phyloP scores from a whole-genome alignment of 2,797 vertebrate genomes.

The Taeniopygia guttata region DNA sequence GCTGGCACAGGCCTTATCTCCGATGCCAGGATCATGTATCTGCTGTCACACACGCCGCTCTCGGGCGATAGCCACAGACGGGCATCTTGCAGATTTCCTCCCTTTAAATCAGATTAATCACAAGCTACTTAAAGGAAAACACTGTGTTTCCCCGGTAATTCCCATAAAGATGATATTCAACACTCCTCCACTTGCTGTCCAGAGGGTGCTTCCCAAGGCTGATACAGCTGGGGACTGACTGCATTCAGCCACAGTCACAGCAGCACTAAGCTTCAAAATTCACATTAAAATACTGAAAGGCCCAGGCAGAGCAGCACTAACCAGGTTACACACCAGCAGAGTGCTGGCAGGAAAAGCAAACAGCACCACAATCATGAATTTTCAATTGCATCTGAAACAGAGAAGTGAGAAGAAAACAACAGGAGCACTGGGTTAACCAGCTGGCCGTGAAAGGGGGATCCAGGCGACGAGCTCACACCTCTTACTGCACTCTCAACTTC shows the following conservation, averaged over 20 bases:
- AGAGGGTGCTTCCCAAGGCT: not conserved
- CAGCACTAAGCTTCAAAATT: not conserved
- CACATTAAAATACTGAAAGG: not conserved
- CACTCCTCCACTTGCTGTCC: not conserved
- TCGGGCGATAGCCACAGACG: not conserved
- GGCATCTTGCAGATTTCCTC: not conserved
- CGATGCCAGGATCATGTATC: not conserved
- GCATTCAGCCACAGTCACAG: not conserved
- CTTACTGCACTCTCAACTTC: not conserved
- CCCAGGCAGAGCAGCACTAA: not conserved
- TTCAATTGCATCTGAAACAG: not conserved
- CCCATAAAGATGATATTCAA: not conserved
- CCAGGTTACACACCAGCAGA: not conserved
- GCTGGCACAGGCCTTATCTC: slow-evolving; percentile 32
- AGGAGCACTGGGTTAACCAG: not conserved
- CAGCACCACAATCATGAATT: not conserved
- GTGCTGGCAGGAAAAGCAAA: not conserved
- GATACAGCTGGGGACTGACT: not conserved
- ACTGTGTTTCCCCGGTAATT: not conserved
- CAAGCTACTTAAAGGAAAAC: slow-evolving; percentile 42
- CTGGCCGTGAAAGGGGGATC: not conserved
- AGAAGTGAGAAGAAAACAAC: not conserved
- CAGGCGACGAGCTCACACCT: accelerated
- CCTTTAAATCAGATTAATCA: slow-evolving; percentile 28
- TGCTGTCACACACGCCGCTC: not conserved